Percentiles rank a stretch among this genome's conserved stretches.
These are phyloP conservation scores for Peromyscus attwateri DNA, from an alignment of 2,797 vertebrate genomes.

Conservation along the genomic window DNA sequence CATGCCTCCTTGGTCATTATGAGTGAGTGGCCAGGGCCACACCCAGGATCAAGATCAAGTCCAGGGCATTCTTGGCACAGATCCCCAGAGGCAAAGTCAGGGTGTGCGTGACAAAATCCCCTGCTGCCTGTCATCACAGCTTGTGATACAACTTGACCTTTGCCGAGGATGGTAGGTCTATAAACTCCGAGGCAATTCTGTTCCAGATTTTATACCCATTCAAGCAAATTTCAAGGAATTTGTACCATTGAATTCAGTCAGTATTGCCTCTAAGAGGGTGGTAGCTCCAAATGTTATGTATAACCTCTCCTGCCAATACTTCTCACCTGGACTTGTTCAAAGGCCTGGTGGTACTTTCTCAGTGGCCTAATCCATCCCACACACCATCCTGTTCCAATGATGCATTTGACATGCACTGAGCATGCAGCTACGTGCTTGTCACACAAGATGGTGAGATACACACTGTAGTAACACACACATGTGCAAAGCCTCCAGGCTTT, in stretches of 20 bases:
- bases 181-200: conserved; percentile 29
- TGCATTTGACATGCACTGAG: neutral
- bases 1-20: conserved; percentile 83
- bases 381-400: neutral
- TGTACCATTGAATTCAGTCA: neutral
- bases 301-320: neutral
- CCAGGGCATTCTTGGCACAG: conserved; percentile 87
- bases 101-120: conserved; percentile 82
- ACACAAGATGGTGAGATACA: neutral
- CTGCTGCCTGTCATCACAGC: conserved; percentile 75
- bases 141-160: conserved; percentile 83
- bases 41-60: conserved; percentile 88
- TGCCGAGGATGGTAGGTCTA: conserved; percentile 41
- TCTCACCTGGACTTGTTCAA: neutral
- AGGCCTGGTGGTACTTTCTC: neutral
- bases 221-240: conserved; percentile 53
- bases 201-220: conserved; percentile 47
- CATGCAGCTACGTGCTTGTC: neutral
- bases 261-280: neutral
- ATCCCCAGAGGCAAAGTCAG: conserved; percentile 85
- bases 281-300: neutral
- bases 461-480: neutral
- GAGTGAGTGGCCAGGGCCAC: conserved; percentile 84
- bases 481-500: neutral
- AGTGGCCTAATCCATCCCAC: neutral